Evolutionary conservation across 2,888 invertebrate species (phyloP).

Genomic region (Cosmorhoe ocellata): DNA sequence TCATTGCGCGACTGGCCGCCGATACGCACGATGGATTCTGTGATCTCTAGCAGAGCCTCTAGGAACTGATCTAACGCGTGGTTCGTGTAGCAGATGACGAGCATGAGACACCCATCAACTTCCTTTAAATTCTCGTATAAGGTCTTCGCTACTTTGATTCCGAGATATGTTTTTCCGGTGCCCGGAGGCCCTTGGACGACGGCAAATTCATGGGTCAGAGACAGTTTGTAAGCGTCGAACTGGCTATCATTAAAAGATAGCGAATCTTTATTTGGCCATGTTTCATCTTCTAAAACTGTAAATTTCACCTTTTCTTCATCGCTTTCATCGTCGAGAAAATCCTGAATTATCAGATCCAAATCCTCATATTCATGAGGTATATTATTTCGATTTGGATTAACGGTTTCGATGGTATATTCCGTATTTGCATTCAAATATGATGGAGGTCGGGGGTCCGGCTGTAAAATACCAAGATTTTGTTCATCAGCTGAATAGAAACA

Average conservation of each 20-base stretch:
- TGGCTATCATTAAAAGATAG: slow-evolving; percentile 85
- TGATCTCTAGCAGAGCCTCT: slow-evolving; percentile 84
- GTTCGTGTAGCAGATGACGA: slow-evolving; percentile 92
- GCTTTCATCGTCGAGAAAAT: neutral
- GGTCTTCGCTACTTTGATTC: slow-evolving; percentile 86
- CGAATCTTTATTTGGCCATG: slow-evolving; percentile 72
- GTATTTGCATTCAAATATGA: slow-evolving; percentile 42
- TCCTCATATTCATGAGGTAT: neutral
- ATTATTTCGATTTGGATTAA: neutral
- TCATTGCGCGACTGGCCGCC: slow-evolving; percentile 86
- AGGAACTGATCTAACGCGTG: slow-evolving; percentile 93
- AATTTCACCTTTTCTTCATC: slow-evolving; percentile 32
- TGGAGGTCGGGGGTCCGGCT: slow-evolving; percentile 51
- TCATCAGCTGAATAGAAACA: too few relatives aligned
- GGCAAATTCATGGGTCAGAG: slow-evolving; percentile 86
- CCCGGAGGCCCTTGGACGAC: slow-evolving; percentile 94
- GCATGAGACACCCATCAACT: slow-evolving; percentile 71
- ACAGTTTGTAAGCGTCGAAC: slow-evolving; percentile 84
- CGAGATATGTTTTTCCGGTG: slow-evolving; percentile 92
- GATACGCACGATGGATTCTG: slow-evolving; percentile 84
- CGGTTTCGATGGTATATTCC: slow-evolving; percentile 28
- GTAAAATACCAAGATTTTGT: slow-evolving; percentile 12
- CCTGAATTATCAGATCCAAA: neutral
- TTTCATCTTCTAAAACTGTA: slow-evolving; percentile 45
- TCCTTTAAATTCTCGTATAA: slow-evolving; percentile 81